Evolutionary conservation across 2,113 vertebrate species (phyloP), one percentile per base, ranked within the genome.

Genomic region (Gymnobelideus leadbeateri): DNA sequence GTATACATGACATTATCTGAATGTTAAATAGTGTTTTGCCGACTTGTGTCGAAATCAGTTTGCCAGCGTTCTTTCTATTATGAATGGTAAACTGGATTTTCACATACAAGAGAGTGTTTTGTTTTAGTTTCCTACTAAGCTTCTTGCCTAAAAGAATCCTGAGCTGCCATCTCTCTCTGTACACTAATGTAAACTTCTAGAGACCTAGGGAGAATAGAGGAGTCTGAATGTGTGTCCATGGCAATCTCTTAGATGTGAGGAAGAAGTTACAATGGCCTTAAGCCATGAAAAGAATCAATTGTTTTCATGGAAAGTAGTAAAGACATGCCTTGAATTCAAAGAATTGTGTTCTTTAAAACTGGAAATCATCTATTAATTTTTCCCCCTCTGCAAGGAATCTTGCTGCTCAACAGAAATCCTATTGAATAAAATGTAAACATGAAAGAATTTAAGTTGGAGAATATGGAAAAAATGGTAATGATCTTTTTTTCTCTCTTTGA

Each of bases 281-380:
- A 98, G 98, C 97, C 98, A 95, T 98, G 97, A 98, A 98, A 98
- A 99, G 98, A 96, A 97, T 98, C 94, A 54, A 94, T 98, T 98
- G 98, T 99, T 98, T 99, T 98, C 96, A 97, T 97, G 97, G 97
- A 98, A 98, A 98, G 98, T 98, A 97, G 97, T 97, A 91, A 97
- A 98, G 97, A 98, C 98, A 98, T 98, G 98, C 97, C 97, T 98
- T 98, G 98, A 98, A 99, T 99, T 98, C 98, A 98, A 98, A 99
- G 98, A 98, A 95, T 96, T 93, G 97, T 97, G 92, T 97, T 98
- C 98, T 98, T 98, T 98, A 98, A 98, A 98, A 96, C 95, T 91
- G 77, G 96, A 98, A 92, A 96, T 98, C 16, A 23, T 97, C 97
- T 96, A 91, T 94, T 96, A 97, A 96, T 92, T 49, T 93, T 94